Percentiles rank a stretch among this genome's conserved stretches.
phyloP scores from a whole-genome alignment of 2,888 invertebrate species.

The Cyaniris semiargus region DNA sequence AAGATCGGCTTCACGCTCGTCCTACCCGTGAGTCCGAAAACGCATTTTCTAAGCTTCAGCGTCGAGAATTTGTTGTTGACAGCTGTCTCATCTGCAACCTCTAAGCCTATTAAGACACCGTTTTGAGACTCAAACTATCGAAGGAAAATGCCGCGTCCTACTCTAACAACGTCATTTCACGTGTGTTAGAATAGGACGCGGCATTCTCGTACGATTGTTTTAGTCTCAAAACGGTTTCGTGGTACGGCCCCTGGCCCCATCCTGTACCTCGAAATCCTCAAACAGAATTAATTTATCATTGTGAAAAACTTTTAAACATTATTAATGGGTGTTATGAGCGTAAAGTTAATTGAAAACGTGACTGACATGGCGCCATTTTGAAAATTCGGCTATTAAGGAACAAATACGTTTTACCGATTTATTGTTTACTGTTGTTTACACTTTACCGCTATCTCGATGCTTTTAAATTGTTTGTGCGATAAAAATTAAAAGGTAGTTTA shows the following conservation, averaged over 20 bases:
- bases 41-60: slow-evolving; percentile 28
- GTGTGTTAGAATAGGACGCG: too few species aligned
- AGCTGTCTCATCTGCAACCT: slow-evolving; percentile 27
- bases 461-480: not conserved
- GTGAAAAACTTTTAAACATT: slow-evolving; percentile 21
- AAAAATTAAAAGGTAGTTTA: not conserved
- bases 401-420: not conserved
- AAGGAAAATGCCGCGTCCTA: too few species aligned
- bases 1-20: not conserved
- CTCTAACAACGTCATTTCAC: too few species aligned
- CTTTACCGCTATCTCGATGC: not conserved
- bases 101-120: too few species aligned
- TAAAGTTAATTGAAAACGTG: slow-evolving; percentile 28
- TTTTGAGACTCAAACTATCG: too few species aligned
- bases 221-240: too few species aligned
- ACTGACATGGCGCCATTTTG: not conserved
- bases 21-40: not conserved
- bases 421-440: not conserved
- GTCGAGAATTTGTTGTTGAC: slow-evolving; percentile 26
- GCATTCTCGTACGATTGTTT: too few species aligned
- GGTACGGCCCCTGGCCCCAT: slow-evolving; percentile 15
- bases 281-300: slow-evolving; percentile 24
- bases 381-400: not conserved
- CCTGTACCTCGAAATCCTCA: not conserved
- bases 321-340: not conserved